Evolutionary conservation across 2,113 vertebrate genomes (phyloP), one percentile per base, ranked within the genome.

Genomic region (Mormoops blainvillei): DNA sequence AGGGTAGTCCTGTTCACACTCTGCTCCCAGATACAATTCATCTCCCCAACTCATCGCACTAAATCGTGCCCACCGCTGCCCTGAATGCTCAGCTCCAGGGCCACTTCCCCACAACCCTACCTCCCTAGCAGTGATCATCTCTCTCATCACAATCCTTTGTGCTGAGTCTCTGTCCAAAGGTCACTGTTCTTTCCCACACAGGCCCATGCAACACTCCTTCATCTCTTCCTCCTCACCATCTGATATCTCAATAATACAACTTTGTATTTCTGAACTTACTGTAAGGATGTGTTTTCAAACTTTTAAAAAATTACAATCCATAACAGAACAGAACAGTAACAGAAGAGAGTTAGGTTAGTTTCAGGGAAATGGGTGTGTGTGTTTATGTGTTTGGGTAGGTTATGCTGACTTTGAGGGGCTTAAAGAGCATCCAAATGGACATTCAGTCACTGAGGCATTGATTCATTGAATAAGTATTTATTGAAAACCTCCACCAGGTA

Each of bases 21-120:
- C 10, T 0, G 8, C 52, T 77, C n/a, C 41, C 12, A 50, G 65
- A 41, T 0, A 4, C 0, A 0, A 36, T 2, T 68, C 50, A 11
- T 54, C 78, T 80, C 12, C n/a, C 45, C 52, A 28, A 9, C 33
- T 65, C 54, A 14, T 2, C 24, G 43, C 82, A 38, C 67, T 38
- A 24, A 56, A 38, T 41, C 5, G 0, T 8, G 43, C n/a, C 10
- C 50, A 8, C 4, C 26, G 31, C 7, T 36, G 2, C 16, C 10
- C 85, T 58, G 41, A 24, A 11, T 3, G 22, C 26, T 48, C 76
- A 73, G 13, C 33, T 20, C 4, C 28, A 12, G 4, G 9, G 43
- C 41, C 41, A 24, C 38, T 19, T 26, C 74, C 26, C 33, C 11
- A 11, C 33, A 81, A 20, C 2, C 41, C 38, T 16, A 16, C 76